Percentiles rank a stretch among this genome's conserved stretches.
These are phyloP conservation scores for Pherbina coryleti DNA, from an alignment of 2,888 invertebrate genomes.

Conservation along the genomic window DNA sequence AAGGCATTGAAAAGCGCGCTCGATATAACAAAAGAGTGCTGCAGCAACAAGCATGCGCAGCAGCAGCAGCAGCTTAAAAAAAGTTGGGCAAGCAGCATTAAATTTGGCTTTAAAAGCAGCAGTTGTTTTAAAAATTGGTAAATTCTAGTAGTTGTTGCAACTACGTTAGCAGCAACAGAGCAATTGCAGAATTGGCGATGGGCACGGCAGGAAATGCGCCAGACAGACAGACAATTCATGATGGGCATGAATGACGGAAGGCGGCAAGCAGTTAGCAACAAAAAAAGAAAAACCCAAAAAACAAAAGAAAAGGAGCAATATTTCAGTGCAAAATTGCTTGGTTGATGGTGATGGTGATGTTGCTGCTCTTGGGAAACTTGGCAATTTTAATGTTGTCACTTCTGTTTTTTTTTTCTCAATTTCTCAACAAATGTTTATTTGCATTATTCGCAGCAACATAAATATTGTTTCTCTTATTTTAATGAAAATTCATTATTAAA, in stretches of 20 bases:
- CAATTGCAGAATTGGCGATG: slow-evolving; percentile 51
- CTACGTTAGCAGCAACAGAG: slow-evolving; percentile 13
- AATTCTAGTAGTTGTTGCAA: slow-evolving; percentile 18
- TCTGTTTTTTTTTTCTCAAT: not conserved
- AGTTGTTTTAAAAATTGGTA: slow-evolving; percentile 30
- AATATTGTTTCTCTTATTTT: not conserved
- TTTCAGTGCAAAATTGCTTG: not conserved
- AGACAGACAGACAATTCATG: slow-evolving; percentile 53
- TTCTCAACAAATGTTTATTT: slow-evolving; percentile 21
- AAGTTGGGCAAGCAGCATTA: slow-evolving; percentile 40
- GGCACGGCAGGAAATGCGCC: slow-evolving; percentile 64
- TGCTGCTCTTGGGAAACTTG: not conserved
- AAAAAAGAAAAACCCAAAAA: not conserved
- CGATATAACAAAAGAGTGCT: slow-evolving; percentile 43
- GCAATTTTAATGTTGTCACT: slow-evolving; percentile 27
- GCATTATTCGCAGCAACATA: slow-evolving; percentile 1
- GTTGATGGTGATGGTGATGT: slow-evolving; percentile 12
- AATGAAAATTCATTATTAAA: slow-evolving; percentile 37
- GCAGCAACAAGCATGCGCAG: slow-evolving; percentile 34
- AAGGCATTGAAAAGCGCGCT: slow-evolving; percentile 45
- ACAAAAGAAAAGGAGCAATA: slow-evolving; percentile 2
- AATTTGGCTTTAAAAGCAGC: slow-evolving; percentile 32
- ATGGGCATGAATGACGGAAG: slow-evolving; percentile 45
- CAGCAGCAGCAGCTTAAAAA: slow-evolving; percentile 32
- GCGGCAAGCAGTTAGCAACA: not conserved